A percentile compares a stretch with the other conserved stretches of the same genome.
phyloP scores from a whole-genome alignment of 2,113 vertebrate species.

The Dicerorhinus sumatrensis region DNA sequence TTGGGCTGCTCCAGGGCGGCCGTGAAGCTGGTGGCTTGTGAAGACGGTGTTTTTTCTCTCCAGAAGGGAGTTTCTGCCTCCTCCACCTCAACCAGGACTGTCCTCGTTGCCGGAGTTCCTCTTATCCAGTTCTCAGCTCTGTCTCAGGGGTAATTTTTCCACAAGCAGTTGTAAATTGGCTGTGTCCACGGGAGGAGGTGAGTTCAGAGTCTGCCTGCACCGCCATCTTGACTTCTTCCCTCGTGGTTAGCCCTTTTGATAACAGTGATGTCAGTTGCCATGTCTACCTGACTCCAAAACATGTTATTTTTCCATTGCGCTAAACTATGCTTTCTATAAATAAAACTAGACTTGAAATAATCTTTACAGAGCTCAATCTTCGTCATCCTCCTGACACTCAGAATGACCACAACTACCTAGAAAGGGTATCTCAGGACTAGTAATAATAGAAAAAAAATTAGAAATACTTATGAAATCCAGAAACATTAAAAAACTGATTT shows the following conservation, averaged over 20 bases:
- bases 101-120: no score
- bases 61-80: no score
- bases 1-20: no score
- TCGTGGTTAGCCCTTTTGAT: not conserved
- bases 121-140: no score
- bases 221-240: no score
- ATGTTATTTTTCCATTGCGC: not conserved
- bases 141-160: no score
- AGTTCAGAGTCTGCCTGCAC: no score
- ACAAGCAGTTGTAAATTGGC: no score
- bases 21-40: no score
- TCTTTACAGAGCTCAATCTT: not conserved
- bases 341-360: slow-evolving; percentile 33
- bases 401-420: not conserved
- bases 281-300: not conserved
- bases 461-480: not conserved
- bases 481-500: not conserved
- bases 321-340: not conserved
- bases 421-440: not conserved
- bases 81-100: no score
- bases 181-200: no score
- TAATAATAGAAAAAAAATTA: not conserved
- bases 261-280: not conserved
- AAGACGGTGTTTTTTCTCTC: no score
- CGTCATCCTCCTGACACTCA: not conserved